phyloP scores from a whole-genome alignment of 2,888 invertebrate species.

The Caradrina kadenii region DNA sequence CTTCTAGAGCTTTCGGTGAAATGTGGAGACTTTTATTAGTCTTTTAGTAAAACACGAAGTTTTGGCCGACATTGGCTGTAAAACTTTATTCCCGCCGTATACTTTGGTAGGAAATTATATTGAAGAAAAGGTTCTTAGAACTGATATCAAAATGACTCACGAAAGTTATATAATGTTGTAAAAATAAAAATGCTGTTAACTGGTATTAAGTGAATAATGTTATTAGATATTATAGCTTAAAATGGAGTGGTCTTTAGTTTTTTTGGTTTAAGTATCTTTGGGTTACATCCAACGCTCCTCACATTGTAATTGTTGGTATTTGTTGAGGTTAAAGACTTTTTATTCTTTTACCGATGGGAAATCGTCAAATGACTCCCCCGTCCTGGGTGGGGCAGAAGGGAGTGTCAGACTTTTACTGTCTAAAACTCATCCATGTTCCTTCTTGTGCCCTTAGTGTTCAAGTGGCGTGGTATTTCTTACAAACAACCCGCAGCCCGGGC shows the following conservation, averaged over 20 bases:
- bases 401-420: too few relatives aligned
- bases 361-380: too few relatives aligned
- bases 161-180: background rate
- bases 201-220: background rate
- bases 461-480: too few relatives aligned
- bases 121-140: constrained; percentile 7
- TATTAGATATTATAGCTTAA: background rate
- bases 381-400: too few relatives aligned
- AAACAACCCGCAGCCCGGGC: too few relatives aligned
- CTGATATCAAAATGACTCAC: constrained; percentile 13
- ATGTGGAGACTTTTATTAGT: constrained; percentile 54
- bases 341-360: too few relatives aligned
- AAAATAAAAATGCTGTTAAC: constrained; percentile 12
- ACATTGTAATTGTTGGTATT: too few relatives aligned
- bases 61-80: constrained; percentile 39
- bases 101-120: constrained; percentile 36
- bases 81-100: constrained; percentile 47
- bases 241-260: constrained; percentile 1
- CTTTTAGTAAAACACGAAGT: constrained; percentile 53
- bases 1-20: constrained; percentile 38
- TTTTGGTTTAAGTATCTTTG: too few relatives aligned
- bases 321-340: too few relatives aligned
- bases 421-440: too few relatives aligned
- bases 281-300: too few relatives aligned
- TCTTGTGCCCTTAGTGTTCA: too few relatives aligned